These are phyloP conservation scores for Zaprionus africanus DNA, from an alignment of 1,140 invertebrate species.

Conservation along the genomic window DNA sequence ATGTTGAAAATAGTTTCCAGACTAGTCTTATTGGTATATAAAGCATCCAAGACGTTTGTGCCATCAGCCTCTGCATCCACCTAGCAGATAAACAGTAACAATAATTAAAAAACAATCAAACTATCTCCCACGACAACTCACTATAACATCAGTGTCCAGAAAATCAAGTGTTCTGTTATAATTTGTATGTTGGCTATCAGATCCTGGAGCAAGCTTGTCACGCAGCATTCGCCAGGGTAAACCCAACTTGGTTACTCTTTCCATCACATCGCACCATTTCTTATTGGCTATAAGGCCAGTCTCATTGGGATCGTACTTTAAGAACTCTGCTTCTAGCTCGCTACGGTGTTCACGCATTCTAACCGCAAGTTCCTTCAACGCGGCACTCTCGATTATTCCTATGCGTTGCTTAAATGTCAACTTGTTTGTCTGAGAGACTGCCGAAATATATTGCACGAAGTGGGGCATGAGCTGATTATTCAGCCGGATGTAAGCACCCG, in stretches of 20 bases:
- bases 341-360: conserved; percentile 89
- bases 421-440: conserved; percentile 88
- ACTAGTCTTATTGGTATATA: conserved; percentile 94
- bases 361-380: conserved; percentile 90
- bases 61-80: conserved; percentile 86
- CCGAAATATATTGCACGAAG: conserved; percentile 93
- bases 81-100: conserved; percentile 71
- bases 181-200: conserved; percentile 88
- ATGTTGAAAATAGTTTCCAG: conserved; percentile 95
- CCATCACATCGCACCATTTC: conserved; percentile 92
- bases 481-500: conserved; percentile 94
- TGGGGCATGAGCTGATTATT: conserved; percentile 90
- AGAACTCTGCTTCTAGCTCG: conserved; percentile 89
- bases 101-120: too few relatives aligned
- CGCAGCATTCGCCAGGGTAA: conserved; percentile 93
- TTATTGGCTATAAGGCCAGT: conserved; percentile 89
- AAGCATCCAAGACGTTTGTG: conserved; percentile 91
- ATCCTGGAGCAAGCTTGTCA: conserved; percentile 89
- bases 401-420: conserved; percentile 93
- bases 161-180: conserved; percentile 91
- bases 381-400: conserved; percentile 92
- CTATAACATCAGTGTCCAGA: conserved; percentile 86
- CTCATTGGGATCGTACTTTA: conserved; percentile 88
- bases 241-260: conserved; percentile 89
- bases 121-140: conserved; percentile 65